Evolutionary conservation across 2,888 invertebrate species (phyloP), one percentile per base, ranked within the genome.

Genomic region (Scaptomyza caliginosa): DNA sequence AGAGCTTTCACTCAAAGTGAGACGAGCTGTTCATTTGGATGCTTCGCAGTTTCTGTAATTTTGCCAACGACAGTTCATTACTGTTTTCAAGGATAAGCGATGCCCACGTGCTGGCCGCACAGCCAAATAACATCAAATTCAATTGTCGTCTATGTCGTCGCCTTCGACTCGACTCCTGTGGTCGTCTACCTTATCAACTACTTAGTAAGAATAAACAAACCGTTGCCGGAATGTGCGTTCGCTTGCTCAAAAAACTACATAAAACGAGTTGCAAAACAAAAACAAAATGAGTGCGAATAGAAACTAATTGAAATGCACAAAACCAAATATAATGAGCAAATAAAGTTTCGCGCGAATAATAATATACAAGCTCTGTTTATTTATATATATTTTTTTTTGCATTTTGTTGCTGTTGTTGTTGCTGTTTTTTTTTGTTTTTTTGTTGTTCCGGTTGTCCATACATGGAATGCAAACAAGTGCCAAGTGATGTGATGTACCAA

Each of bases 21-120:
- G 45, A 21, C 43, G 68, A 67, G 79, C 55, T 69, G 63, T 69
- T 67, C 73, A 68, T 62, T 67, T 72, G 79, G 74, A 84, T 75
- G 80, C 79, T 83, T 73, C 60, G 59, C 60, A 55, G 60, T 64
- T 72, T 67, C 65, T 49, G 70, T 57, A 68, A 56, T 67, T 70
- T 70, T 54, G 68, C 66, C 48, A 70, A 60, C 74, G 74, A 60
- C 86, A 84, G 80, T 81, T 86, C 86, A 78, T 81, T 86, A 77
- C 86, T 67, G 80, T 81, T 84, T 71, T 76, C 86, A 86, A 79
- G 80, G 76, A 81, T 86, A 83, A 58, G 68, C 81, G 77, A 73
- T 67, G 82, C 55, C 75, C 64, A 70, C 78, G 82, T 73, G 67
- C 70, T 67, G 72, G 57, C 55, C 49, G 75, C 54, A 39, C 70